These are phyloP conservation scores for Thysanoteuthis rhombus DNA, from an alignment of 2,888 invertebrate species.

Conservation along the genomic window DNA sequence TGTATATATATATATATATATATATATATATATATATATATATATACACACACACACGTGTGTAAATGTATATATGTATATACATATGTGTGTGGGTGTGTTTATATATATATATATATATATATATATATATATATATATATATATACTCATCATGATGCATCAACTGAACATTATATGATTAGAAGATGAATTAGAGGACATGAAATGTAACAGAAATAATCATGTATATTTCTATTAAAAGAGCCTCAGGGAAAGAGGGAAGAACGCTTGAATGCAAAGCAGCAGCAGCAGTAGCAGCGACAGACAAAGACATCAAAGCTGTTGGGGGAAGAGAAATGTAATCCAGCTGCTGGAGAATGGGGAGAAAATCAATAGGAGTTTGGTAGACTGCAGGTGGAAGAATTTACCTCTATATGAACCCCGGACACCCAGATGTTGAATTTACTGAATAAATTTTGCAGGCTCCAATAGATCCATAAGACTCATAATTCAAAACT, in stretches of 20 bases:
- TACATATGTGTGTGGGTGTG: no score
- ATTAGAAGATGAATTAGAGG: not conserved
- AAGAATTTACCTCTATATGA: not conserved
- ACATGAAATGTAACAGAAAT: not conserved
- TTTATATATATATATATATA: not conserved
- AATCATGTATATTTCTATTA: not conserved
- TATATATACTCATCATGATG: not conserved
- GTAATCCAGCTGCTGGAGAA: not conserved
- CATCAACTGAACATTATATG: not conserved
- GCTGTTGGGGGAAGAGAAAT: not conserved
- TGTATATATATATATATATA: not conserved
- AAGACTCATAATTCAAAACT: not conserved
- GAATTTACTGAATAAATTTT: not conserved
- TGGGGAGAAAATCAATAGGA: not conserved
- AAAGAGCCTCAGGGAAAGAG: not conserved
- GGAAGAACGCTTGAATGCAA: not conserved
- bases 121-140: constrained; percentile 1
- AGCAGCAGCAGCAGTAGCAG: not conserved
- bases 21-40: not conserved
- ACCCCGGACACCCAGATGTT: not conserved
- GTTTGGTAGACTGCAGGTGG: not conserved
- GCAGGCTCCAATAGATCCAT: not conserved
- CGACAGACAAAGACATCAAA: not conserved
- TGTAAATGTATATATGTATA: no score
- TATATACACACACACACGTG: not conserved